Conservation (phyloP, 2,113 vertebrate genomes). For the Axis porcinus region DNA sequence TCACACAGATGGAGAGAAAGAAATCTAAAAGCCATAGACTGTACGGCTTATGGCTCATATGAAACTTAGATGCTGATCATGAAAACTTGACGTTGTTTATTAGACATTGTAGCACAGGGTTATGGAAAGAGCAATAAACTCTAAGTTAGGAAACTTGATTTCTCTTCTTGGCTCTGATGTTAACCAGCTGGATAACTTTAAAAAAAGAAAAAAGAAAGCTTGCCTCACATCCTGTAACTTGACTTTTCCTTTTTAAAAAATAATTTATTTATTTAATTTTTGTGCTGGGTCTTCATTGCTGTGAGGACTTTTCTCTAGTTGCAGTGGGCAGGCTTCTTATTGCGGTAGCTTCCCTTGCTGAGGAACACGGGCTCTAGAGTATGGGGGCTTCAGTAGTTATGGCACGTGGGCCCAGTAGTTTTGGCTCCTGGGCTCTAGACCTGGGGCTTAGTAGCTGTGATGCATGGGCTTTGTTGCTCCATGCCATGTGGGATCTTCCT, state of each 20-base stretch:
- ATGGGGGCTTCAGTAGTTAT: accelerated
- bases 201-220: not conserved
- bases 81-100: conserved; percentile 24
- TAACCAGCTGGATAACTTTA: not conserved
- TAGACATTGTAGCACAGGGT: not conserved
- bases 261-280: not conserved
- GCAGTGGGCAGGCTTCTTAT: not conserved
- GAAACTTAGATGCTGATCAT: conserved; percentile 25
- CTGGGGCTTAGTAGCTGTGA: not conserved
- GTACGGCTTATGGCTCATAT: not conserved
- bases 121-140: not conserved
- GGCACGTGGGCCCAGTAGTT: not conserved
- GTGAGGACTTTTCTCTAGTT: not conserved
- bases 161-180: not conserved
- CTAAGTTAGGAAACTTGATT: not conserved
- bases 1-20: conserved; percentile 31
- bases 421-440: not conserved
- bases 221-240: not conserved
- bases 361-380: not conserved
- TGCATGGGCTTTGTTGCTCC: not conserved
- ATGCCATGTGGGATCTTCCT: not conserved
- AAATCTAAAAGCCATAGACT: not conserved
- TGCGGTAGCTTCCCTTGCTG: not conserved
- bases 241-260: not conserved
- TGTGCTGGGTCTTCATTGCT: not conserved